Base-by-base conservation (phyloP, 1,140 invertebrate genomes). In the Lucilia sericata region DNA sequence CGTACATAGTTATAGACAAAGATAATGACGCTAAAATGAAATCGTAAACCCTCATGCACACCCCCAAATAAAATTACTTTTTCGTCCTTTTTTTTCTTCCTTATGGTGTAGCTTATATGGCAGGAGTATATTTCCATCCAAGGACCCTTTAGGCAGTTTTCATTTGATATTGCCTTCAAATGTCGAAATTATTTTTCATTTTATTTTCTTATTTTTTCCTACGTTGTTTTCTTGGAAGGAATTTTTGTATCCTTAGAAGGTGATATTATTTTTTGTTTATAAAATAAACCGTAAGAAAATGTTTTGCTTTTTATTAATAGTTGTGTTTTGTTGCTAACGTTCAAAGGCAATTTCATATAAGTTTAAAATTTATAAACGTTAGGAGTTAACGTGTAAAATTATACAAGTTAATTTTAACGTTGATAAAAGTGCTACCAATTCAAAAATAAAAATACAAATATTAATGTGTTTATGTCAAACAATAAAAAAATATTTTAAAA, bases 11-110 rank as follows among this genome's bases (percentile, higher is more conserved):
- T 82, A 55, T 65, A 82, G 81, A 82, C 81, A 65, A 36, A 65
- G 51, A 65, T 82, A 82, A 82, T 65, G 60, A 82, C 25, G 81
- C 34, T 82, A 21, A 82, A 82, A 65, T 82, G 81, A 65, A 82
- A 82, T 65, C 51, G 76, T 80, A 49, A 80, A 25, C 47, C 25
- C 17, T 55, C 51, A 14, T 55, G 17, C 51, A 55, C 17, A 55
- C 5, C 12, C 17, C 12, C 9, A 36, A 9, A 19, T 51, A 49
- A 80, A 49, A 49, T 47, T 80, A 19, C 7, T 19, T 7, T 49
- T 21, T 80, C 42, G 42, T 51, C 42, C 76, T 49, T 80, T n/a
- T 5, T 42, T 42, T 51, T n/a, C 76, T 49, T 80, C 42, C 42
- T 42, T 42, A 42, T 42, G 42, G 5, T 42, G 42, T 30, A 30